Evolutionary conservation across 2,113 vertebrate species (phyloP), one percentile per base, ranked within the genome.

Genomic region (Indicator maculatus): DNA sequence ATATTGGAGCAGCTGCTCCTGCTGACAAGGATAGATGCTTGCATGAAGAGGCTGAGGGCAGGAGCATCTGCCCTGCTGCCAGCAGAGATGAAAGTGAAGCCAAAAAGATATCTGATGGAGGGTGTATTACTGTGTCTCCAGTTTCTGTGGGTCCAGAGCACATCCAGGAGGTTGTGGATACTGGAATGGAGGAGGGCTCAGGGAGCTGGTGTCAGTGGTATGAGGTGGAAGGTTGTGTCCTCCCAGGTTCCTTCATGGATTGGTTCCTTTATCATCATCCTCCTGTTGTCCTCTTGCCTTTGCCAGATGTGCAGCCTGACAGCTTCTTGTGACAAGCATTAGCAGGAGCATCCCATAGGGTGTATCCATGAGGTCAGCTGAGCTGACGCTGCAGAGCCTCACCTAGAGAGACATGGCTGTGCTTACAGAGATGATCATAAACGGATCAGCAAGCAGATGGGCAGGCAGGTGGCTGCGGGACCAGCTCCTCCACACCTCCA

Each of bases 401-500:
- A 0, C 50, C 47, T 5, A 52, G 2, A 71, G 44, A 53, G 65
- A 86, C n/a, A 83, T 6, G 56, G 33, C 75, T 3, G 11, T 0
- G 33, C 67, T 83, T 83, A 19, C 75, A 86, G 93, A 86, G 83
- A 81, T 86, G 91, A 61, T 50, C 53, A 2, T 91, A 93, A 93
- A 90, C 33, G 76, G 70, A 47, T 31, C 76, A 52, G 69, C 50
- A n/a, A 89, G 88, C 90, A 91, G 84, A 60, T 50, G 84, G 77
- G 77, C 76, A 70, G 77, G 41, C 8, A 0, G 56, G 69, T 23
- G 21, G 23, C 67, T 2, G 0, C 0, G 6, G 73, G 58, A 38
- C 12, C 3, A 1, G 13, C 31, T 26, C 56, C 81, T 36, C 50
- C 18, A 1, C 52, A 47, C 31, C 69, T 65, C 45, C 5, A 0